Percentiles rank a stretch among this genome's conserved stretches.
Evolutionary conservation across 2,113 vertebrate genomes (phyloP).

Genomic region (Cynopterus brachyotis): DNA sequence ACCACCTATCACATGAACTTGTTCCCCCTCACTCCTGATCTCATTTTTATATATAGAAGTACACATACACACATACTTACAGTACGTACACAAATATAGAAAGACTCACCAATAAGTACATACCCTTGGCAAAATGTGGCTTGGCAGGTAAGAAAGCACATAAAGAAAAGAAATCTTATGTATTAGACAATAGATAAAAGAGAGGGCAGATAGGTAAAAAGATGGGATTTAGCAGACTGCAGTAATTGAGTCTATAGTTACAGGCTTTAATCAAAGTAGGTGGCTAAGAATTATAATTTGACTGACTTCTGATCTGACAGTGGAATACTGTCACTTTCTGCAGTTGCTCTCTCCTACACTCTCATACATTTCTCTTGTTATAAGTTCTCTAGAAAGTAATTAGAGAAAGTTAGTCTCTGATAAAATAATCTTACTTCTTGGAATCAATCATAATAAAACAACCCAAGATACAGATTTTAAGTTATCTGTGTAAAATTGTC

Average conservation of each 20-base stretch:
- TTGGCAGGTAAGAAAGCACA: background rate
- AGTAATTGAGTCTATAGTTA: background rate
- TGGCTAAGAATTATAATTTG: background rate
- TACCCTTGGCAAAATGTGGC: background rate
- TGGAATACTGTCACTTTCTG: background rate
- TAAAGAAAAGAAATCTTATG: background rate
- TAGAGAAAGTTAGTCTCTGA: background rate
- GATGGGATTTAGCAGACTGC: background rate
- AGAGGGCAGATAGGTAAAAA: background rate
- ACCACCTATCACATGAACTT: constrained; percentile 17
- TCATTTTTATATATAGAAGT: background rate
- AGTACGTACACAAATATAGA: background rate
- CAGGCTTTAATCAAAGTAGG: background rate
- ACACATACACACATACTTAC: background rate
- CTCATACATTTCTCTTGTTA: background rate
- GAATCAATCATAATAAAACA: constrained; percentile 12
- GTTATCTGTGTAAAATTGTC: background rate
- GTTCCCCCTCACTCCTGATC: background rate
- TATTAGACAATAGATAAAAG: background rate
- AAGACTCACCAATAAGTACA: background rate
- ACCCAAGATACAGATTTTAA: background rate
- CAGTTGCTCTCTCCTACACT: background rate
- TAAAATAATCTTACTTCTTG: constrained; percentile 1
- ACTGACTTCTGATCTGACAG: background rate
- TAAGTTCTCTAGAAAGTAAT: constrained; percentile 32